A percentile compares a stretch with the other conserved stretches of the same genome.
Evolutionary conservation across 2,888 invertebrate species (phyloP).

Genomic region (Melanchra persicariae): DNA sequence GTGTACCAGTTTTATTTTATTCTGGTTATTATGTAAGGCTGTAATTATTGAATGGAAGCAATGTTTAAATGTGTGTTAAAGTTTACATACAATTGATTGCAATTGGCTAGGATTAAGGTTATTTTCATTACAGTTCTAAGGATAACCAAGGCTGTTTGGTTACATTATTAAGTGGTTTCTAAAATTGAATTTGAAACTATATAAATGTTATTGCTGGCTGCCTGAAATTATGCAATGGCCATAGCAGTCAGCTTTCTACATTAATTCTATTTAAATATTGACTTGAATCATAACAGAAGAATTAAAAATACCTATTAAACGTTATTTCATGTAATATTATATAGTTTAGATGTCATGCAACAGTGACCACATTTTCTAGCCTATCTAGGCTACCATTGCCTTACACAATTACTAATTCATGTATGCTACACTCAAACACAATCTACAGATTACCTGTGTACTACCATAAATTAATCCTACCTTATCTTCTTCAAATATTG

Average conservation of each 20-base stretch:
- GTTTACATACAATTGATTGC: not conserved
- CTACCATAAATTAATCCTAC: slow-evolving; percentile 66
- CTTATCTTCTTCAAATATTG: slow-evolving; percentile 68
- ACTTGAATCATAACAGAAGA: not conserved
- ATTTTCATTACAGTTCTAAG: not conserved
- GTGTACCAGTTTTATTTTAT: slow-evolving; percentile 27
- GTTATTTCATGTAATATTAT: slow-evolving; percentile 28
- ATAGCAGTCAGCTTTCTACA: not conserved
- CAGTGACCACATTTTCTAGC: slow-evolving; percentile 77
- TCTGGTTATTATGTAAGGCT: slow-evolving; percentile 35
- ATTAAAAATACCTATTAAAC: slow-evolving; percentile 6
- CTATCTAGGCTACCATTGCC: slow-evolving; percentile 71
- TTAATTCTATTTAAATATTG: not conserved
- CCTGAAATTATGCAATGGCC: slow-evolving; percentile 9
- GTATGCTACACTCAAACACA: slow-evolving; percentile 52
- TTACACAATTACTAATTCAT: slow-evolving; percentile 68
- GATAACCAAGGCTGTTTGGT: not conserved
- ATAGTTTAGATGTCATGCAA: slow-evolving; percentile 54
- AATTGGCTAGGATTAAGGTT: not conserved
- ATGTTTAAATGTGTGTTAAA: not conserved
- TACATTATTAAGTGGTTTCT: slow-evolving; percentile 1
- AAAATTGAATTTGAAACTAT: slow-evolving; percentile 7
- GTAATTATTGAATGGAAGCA: slow-evolving; percentile 18
- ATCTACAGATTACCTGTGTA: slow-evolving; percentile 63
- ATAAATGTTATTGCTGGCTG: slow-evolving; percentile 8